Base-by-base conservation (phyloP, 2,888 invertebrate species). In the Drosophila recens region DNA sequence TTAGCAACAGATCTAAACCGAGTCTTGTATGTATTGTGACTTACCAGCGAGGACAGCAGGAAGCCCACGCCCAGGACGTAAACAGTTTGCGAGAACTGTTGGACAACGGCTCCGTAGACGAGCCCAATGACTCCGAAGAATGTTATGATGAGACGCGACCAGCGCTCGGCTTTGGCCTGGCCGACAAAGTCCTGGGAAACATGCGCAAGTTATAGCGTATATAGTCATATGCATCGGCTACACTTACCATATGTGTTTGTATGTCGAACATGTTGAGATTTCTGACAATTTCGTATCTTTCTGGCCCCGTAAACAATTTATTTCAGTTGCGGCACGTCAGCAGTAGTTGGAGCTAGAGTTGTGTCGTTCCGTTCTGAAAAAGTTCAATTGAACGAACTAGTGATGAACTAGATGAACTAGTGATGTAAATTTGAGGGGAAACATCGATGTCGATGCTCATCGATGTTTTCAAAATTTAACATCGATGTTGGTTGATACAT, bases 71-170 rank as follows among this genome's bases (percentile, higher is more conserved):
- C 97, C 53, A 98, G 94, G 90, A 98, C 97, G 89, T 97, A 98
- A 34, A 98, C 97, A 1, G 98, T 98, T 92, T 98, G 97, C 0
- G 98, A 98, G 91, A 98, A 98, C 92, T 98, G 98, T 92, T 98
- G 98, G 78, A 98, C 97, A 54, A 97, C 95, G 88, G 97, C 98
- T 42, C 98, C 98, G 97, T 97, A 98, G 61, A 96, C 94, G 63
- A 98, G 94, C 9, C 98, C 98, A 59, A 98, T 97, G 75, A 96
- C 96, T 70, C 98, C 98, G 93, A 98, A 98, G 48, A 98, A 91
- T 10, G 97, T 95, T 69, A 98, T 97, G 61, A 98, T 98, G 13
- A 97, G 95, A 90, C 98, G 95, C 49, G 97, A 98, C 62, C 97
- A 93, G 90, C 95, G 96, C 92, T 98, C 98, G 1, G 98, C 98